Percentiles rank a stretch among this genome's conserved stretches.
Conservation (phyloP, 2,888 invertebrate species). For the Polyommatus icarus region DNA sequence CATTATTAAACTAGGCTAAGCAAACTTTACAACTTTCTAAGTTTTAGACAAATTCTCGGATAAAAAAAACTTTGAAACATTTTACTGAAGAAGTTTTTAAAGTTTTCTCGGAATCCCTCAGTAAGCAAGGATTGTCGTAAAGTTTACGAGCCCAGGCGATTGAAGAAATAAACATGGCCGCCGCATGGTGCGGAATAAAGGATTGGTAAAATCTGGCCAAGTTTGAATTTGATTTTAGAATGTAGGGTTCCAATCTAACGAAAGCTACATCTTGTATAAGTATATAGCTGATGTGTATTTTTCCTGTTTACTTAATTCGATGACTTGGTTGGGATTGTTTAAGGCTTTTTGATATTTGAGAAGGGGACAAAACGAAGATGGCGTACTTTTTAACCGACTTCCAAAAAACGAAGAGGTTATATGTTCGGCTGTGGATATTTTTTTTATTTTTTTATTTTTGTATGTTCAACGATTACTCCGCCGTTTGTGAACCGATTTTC, state of each 20-base stretch:
- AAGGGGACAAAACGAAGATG: too few species aligned
- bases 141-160: neutral
- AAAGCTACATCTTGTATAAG: neutral
- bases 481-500: too few species aligned
- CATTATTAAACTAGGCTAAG: neutral
- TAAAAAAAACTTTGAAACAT: neutral
- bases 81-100: neutral
- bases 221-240: neutral
- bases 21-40: neutral
- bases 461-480: too few species aligned
- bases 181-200: neutral
- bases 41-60: neutral
- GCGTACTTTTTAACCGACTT: too few species aligned
- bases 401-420: too few species aligned
- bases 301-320: too few species aligned
- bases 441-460: too few species aligned
- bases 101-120: neutral
- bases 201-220: neutral
- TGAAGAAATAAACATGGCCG: neutral
- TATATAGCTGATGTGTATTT: too few species aligned
- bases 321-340: too few species aligned
- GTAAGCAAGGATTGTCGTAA: slow-evolving; percentile 8
- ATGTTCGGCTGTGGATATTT: too few species aligned
- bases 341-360: too few species aligned
- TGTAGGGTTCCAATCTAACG: neutral